A percentile compares a stretch with the other conserved stretches of the same genome.
These are phyloP conservation scores for Spodoptera picta DNA, from an alignment of 2,888 invertebrate species.

Conservation along the genomic window DNA sequence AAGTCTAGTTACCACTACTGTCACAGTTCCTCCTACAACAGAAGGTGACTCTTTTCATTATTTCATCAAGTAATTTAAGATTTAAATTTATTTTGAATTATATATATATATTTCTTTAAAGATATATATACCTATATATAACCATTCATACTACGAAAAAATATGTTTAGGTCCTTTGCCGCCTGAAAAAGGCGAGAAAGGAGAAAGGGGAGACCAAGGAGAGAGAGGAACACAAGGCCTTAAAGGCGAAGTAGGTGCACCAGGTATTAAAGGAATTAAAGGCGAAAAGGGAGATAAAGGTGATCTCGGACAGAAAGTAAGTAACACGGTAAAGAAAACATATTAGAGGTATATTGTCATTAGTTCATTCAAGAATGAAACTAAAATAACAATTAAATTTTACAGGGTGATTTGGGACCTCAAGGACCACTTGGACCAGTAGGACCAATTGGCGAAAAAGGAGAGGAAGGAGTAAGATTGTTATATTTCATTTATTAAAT, in stretches of 20 bases:
- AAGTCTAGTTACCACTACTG: too few species aligned
- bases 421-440: slow-evolving; percentile 21
- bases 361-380: neutral
- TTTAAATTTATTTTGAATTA: too few species aligned
- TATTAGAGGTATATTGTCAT: too few species aligned
- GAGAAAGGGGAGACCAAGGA: slow-evolving; percentile 46
- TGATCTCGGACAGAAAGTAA: slow-evolving; percentile 51
- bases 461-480: slow-evolving; percentile 48
- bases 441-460: slow-evolving; percentile 22
- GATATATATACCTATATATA: too few species aligned
- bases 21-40: neutral
- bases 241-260: slow-evolving; percentile 8
- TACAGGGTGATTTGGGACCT: slow-evolving; percentile 56
- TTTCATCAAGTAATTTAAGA: too few species aligned
- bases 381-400: neutral
- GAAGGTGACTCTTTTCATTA: too few species aligned
- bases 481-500: too few species aligned
- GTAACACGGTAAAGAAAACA: neutral
- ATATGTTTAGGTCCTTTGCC: slow-evolving; percentile 14
- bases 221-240: neutral
- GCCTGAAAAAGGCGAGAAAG: slow-evolving; percentile 41
- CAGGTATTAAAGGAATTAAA: slow-evolving; percentile 20
- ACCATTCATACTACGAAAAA: too few species aligned
- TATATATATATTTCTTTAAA: too few species aligned
- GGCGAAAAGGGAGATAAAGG: slow-evolving; percentile 53